Evolutionary conservation across 37 sponge, comb jelly and placozoan genomes (phyloP).

Genomic region (Crambe crambe): DNA sequence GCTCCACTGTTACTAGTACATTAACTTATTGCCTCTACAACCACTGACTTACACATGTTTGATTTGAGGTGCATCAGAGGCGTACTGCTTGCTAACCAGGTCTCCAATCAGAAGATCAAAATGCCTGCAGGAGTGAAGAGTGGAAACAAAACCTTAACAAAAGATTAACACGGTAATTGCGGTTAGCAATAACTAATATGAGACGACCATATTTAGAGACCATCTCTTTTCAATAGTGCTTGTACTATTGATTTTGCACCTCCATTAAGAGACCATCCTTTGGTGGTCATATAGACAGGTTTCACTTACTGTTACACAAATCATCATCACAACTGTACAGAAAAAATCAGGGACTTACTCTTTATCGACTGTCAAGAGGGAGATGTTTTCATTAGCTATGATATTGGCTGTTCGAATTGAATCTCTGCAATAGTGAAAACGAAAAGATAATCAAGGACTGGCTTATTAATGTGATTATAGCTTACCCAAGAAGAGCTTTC

Average conservation of each 20-base stretch:
- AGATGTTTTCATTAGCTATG: slow-evolving; percentile 77
- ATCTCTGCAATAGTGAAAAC: slow-evolving; percentile 67
- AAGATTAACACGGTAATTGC: neutral
- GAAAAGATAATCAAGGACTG: too few relatives aligned
- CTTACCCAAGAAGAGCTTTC: slow-evolving; percentile 90
- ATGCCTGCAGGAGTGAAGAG: slow-evolving; percentile 37
- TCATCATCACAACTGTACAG: too few relatives aligned
- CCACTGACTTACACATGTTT: neutral
- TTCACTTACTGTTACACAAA: too few relatives aligned
- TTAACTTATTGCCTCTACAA: too few relatives aligned
- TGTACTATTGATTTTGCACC: too few relatives aligned
- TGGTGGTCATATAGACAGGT: too few relatives aligned
- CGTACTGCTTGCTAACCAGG: slow-evolving; percentile 32
- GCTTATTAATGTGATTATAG: neutral
- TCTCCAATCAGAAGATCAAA: slow-evolving; percentile 72
- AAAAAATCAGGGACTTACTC: too few relatives aligned
- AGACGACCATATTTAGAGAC: too few relatives aligned
- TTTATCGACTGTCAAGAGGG: slow-evolving; percentile 91
- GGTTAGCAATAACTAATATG: too few relatives aligned
- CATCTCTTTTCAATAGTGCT: too few relatives aligned
- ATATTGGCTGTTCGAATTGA: slow-evolving; percentile 92
- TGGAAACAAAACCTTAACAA: neutral
- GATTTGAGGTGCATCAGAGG: neutral
- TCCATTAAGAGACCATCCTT: too few relatives aligned
- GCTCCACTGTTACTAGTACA: too few relatives aligned